Evolutionary conservation across 1,140 invertebrate genomes (phyloP).

Genomic region (Phthorimaea operculella): DNA sequence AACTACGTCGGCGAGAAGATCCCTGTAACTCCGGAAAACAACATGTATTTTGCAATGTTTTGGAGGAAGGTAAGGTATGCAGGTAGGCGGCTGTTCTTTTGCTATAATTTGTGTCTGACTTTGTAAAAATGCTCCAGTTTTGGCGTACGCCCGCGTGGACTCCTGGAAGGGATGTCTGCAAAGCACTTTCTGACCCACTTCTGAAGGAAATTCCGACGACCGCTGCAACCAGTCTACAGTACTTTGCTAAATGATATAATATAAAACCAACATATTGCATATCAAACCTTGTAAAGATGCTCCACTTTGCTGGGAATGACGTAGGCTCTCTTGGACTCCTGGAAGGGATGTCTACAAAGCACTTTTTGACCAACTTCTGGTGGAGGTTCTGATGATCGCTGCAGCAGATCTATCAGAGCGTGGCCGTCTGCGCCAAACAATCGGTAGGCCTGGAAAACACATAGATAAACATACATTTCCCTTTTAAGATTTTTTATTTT

Average conservation of each 20-base stretch:
- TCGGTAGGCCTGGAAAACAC: constrained; percentile 71
- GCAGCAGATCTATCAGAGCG: constrained; percentile 92
- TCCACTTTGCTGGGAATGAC: constrained; percentile 90
- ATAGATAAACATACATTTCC: background rate
- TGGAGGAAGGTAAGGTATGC: no score
- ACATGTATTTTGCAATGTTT: no score
- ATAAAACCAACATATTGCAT: no score
- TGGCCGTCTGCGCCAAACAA: constrained; percentile 94
- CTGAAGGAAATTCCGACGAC: constrained; percentile 81
- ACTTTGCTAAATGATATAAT: no score
- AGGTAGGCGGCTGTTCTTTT: no score
- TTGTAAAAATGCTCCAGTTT: constrained; percentile 83
- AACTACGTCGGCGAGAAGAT: no score
- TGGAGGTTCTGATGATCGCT: constrained; percentile 80
- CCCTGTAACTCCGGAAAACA: no score
- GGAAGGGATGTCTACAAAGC: constrained; percentile 96
- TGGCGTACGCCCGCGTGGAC: constrained; percentile 95
- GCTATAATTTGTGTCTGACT: constrained; percentile 37
- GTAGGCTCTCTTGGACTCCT: constrained; percentile 95
- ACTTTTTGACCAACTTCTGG: constrained; percentile 85
- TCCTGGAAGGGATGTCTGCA: constrained; percentile 98
- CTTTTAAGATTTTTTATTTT: no score
- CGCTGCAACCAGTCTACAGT: constrained; percentile 91
- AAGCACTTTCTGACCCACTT: constrained; percentile 83
- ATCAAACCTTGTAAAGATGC: constrained; percentile 75